A percentile compares a stretch with the other conserved stretches of the same genome.
Evolutionary conservation across 1,140 invertebrate genomes (phyloP).

Genomic region (Octopus bimaculoides): DNA sequence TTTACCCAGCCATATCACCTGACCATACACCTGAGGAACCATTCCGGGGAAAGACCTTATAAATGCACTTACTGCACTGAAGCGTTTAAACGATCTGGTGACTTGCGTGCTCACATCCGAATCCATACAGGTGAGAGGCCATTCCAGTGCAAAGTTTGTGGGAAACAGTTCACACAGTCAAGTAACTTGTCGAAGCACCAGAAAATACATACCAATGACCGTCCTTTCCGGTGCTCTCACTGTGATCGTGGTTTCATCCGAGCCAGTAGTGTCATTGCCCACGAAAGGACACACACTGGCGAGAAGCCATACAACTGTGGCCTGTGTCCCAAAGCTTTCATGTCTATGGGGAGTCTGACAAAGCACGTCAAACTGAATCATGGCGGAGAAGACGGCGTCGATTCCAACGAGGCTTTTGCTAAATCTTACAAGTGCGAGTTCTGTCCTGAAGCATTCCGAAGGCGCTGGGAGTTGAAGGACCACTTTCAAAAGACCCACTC

Average conservation of each 20-base stretch:
- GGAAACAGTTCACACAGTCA: not conserved
- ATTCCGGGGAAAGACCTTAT: conserved; percentile 79
- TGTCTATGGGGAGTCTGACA: conserved; percentile 92
- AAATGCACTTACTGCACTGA: conserved; percentile 72
- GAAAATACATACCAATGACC: not conserved
- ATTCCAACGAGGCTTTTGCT: not conserved
- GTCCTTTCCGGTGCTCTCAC: conserved; percentile 26
- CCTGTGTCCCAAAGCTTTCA: conserved; percentile 97
- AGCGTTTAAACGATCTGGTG: conserved; percentile 62
- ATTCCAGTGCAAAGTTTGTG: conserved; percentile 17
- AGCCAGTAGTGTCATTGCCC: conserved; percentile 35
- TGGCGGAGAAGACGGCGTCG: not conserved
- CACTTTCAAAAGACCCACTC: conserved; percentile 87
- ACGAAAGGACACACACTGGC: conserved; percentile 60
- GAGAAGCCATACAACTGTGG: conserved; percentile 74
- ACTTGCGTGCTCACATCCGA: not conserved
- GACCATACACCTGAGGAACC: conserved; percentile 75
- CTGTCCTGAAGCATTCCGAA: not conserved
- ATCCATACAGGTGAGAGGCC: conserved; percentile 13
- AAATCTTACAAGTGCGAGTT: not conserved
- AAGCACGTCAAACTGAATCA: conserved; percentile 18
- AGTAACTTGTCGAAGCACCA: conserved; percentile 2
- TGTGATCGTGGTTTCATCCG: conserved; percentile 45
- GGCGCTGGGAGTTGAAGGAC: conserved; percentile 45
- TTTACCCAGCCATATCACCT: conserved; percentile 86